phyloP scores from a whole-genome alignment of 2,113 vertebrate genomes.

The Butorides virescens region DNA sequence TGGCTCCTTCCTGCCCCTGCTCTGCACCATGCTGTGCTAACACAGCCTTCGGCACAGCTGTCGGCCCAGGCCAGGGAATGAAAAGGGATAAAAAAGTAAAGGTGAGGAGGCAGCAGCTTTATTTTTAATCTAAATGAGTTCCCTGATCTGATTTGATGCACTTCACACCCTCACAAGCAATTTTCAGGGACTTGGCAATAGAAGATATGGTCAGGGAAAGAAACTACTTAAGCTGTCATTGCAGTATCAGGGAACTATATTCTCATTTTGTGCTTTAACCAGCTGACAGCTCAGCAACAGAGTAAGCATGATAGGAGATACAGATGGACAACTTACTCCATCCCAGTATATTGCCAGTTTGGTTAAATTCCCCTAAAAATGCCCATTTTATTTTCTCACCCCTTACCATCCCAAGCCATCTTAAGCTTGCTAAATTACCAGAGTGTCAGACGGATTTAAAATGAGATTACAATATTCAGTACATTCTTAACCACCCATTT shows the following conservation, averaged over 20 bases:
- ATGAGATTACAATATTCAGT: not conserved
- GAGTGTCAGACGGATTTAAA: not conserved
- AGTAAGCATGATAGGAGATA: not conserved
- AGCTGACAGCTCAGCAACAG: not conserved
- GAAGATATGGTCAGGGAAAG: constrained; percentile 5
- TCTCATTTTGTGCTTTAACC: not conserved
- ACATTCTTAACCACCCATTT: not conserved
- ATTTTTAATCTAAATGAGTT: constrained; percentile 25
- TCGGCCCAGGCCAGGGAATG: not conserved
- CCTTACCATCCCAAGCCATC: not conserved
- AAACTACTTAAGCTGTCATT: constrained; percentile 23
- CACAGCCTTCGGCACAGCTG: fast-evolving
- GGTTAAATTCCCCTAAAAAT: not conserved
- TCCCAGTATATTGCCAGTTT: not conserved
- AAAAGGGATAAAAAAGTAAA: not conserved
- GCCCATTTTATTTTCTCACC: not conserved
- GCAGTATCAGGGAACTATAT: not conserved
- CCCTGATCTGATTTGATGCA: constrained; percentile 16
- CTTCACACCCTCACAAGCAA: not conserved
- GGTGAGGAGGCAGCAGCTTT: not conserved
- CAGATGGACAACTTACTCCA: not conserved
- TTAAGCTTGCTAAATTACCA: not conserved
- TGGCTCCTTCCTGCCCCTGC: not conserved
- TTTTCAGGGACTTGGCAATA: not conserved
- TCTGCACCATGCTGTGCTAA: not conserved